These are phyloP conservation scores for Platycercus adscitus DNA, from an alignment of 2,113 vertebrate genomes.

Conservation along the genomic window DNA sequence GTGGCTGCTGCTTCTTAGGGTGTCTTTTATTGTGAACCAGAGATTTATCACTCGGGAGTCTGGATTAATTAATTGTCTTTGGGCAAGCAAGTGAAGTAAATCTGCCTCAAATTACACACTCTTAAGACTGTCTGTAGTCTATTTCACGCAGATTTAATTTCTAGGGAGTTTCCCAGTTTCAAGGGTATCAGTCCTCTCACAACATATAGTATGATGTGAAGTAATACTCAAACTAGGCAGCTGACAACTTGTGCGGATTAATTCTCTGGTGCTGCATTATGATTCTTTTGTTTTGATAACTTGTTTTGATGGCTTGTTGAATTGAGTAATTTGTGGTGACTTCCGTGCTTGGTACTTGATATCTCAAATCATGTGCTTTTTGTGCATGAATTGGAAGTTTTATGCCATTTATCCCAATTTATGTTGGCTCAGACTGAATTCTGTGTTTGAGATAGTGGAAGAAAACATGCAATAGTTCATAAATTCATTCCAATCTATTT, in stretches of 20 bases:
- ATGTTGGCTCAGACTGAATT: not conserved
- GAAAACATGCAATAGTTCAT: not conserved
- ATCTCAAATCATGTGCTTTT: not conserved
- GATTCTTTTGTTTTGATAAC: not conserved
- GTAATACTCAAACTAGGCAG: not conserved
- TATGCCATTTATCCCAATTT: slow-evolving; percentile 18
- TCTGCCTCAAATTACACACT: not conserved
- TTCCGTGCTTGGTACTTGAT: not conserved
- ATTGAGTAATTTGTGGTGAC: not conserved
- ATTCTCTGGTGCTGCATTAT: not conserved
- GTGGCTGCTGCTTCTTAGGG: not conserved
- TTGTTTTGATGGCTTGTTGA: not conserved
- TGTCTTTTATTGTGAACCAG: not conserved
- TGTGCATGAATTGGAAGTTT: not conserved
- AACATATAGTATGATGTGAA: not conserved
- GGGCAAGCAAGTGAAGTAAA: not conserved
- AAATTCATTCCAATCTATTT: not conserved
- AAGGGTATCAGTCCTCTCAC: not conserved
- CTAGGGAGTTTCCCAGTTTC: not conserved
- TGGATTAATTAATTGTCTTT: not conserved
- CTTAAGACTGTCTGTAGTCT: not conserved
- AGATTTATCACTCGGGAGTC: not conserved
- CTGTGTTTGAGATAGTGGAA: not conserved
- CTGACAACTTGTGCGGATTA: not conserved
- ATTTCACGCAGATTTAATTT: not conserved